Percentiles rank a stretch among this genome's conserved stretches.
Evolutionary conservation across 1,140 invertebrate species (phyloP).

Genomic region (Tetramorium simillimum): DNA sequence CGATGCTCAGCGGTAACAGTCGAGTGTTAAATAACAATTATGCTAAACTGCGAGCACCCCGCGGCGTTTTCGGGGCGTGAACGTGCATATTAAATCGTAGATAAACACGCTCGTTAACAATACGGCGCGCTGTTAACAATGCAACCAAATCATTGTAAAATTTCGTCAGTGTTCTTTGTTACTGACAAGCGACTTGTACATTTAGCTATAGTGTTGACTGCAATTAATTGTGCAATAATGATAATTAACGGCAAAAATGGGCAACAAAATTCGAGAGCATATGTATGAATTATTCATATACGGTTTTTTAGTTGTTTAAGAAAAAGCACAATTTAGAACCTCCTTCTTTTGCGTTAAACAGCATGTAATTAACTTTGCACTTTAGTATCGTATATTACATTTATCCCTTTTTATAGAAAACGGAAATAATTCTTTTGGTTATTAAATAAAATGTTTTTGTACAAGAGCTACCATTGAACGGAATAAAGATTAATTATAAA

Average conservation of each 20-base stretch:
- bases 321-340: not conserved
- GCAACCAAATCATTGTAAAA: conserved; percentile 62
- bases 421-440: not conserved
- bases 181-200: conserved; percentile 13
- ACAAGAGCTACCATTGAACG: not conserved
- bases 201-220: not conserved
- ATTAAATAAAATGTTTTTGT: not conserved
- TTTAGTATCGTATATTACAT: not conserved
- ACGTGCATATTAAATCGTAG: conserved; percentile 36
- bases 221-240: conserved; percentile 56
- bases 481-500: not conserved
- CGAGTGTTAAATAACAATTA: conserved; percentile 72
- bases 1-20: not conserved
- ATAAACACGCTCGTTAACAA: conserved; percentile 49
- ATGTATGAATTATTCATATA: not conserved
- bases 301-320: not conserved
- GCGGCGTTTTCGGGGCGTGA: conserved; percentile 38
- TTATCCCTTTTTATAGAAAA: not conserved
- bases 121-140: conserved; percentile 65
- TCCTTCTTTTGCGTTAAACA: not conserved
- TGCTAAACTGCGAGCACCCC: conserved; percentile 63
- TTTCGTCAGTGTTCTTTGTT: conserved; percentile 18
- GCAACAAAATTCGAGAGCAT: not conserved
- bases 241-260: conserved; percentile 57
- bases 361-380: not conserved